phyloP scores from a whole-genome alignment of 2,888 invertebrate genomes.

The Drosophila stalkeri region DNA sequence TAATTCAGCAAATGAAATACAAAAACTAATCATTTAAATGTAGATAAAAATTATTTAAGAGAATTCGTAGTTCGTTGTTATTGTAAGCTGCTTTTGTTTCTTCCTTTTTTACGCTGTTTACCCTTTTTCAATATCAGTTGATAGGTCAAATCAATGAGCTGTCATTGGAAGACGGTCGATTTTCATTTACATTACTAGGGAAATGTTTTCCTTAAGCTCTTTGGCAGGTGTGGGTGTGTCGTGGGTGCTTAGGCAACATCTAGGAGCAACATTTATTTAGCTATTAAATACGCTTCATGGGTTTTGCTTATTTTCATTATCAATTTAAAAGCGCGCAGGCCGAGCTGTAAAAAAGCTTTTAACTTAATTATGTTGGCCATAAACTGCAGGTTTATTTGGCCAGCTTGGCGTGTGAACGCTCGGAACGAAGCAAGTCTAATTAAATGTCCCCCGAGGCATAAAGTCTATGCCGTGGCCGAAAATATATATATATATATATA shows the following conservation, averaged over 20 bases:
- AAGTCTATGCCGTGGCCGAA: conserved; percentile 39
- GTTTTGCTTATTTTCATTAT: conserved; percentile 74
- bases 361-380: conserved; percentile 81
- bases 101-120: background rate
- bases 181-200: conserved; percentile 43
- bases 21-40: background rate
- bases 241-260: conserved; percentile 41
- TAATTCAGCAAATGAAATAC: background rate
- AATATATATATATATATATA: conserved; percentile 14
- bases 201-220: conserved; percentile 24
- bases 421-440: conserved; percentile 64
- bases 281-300: conserved; percentile 77
- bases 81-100: background rate
- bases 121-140: conserved; percentile 51
- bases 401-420: conserved; percentile 72
- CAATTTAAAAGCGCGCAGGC: conserved; percentile 67
- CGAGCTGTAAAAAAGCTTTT: conserved; percentile 76
- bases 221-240: conserved; percentile 62
- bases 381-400: conserved; percentile 78
- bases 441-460: conserved; percentile 74
- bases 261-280: conserved; percentile 69
- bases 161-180: conserved; percentile 49
- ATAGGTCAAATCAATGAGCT: conserved; percentile 57
- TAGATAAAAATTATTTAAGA: conserved; percentile 4
- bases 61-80: conserved; percentile 3